Conservation (phyloP, 92 coral and sea anemone species). For the Epizoanthus fatuus region DNA sequence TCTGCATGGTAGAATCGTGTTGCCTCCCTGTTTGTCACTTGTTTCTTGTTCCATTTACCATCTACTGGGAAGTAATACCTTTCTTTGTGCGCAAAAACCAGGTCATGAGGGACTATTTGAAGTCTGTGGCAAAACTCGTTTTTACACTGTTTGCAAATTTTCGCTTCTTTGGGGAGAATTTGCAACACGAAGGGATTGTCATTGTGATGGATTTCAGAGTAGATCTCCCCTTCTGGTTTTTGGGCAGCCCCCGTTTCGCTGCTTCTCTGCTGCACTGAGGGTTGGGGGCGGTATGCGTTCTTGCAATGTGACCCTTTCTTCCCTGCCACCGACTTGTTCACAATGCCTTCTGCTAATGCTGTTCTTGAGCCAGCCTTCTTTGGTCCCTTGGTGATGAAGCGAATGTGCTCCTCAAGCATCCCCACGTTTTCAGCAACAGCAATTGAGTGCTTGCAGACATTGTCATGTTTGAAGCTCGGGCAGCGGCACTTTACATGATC, state of each 20-base stretch:
- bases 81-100: slow-evolving; percentile 67
- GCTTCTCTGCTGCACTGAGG: slow-evolving; percentile 40
- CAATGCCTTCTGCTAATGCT: slow-evolving; percentile 64
- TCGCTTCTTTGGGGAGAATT: slow-evolving; percentile 60
- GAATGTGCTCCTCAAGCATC: slow-evolving; percentile 70
- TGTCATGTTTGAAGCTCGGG: slow-evolving; percentile 73
- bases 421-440: slow-evolving; percentile 74
- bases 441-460: slow-evolving; percentile 71
- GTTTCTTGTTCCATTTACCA: slow-evolving; percentile 71
- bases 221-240: slow-evolving; percentile 52
- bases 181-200: slow-evolving; percentile 54
- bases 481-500: slow-evolving; percentile 60
- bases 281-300: slow-evolving; percentile 67
- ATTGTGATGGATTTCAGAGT: slow-evolving; percentile 37
- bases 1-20: slow-evolving; percentile 65
- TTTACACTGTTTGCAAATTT: slow-evolving; percentile 52
- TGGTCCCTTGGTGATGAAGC: slow-evolving; percentile 56
- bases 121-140: slow-evolving; percentile 63
- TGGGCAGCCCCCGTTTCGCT: slow-evolving; percentile 45
- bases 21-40: slow-evolving; percentile 54
- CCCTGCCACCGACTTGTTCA: slow-evolving; percentile 61
- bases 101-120: slow-evolving; percentile 55
- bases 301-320: slow-evolving; percentile 65
- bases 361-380: slow-evolving; percentile 53
- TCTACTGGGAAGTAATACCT: slow-evolving; percentile 63